A percentile compares a stretch with the other conserved stretches of the same genome.
Evolutionary conservation across 2,113 vertebrate genomes (phyloP).

Genomic region (Pterophyllum scalare): DNA sequence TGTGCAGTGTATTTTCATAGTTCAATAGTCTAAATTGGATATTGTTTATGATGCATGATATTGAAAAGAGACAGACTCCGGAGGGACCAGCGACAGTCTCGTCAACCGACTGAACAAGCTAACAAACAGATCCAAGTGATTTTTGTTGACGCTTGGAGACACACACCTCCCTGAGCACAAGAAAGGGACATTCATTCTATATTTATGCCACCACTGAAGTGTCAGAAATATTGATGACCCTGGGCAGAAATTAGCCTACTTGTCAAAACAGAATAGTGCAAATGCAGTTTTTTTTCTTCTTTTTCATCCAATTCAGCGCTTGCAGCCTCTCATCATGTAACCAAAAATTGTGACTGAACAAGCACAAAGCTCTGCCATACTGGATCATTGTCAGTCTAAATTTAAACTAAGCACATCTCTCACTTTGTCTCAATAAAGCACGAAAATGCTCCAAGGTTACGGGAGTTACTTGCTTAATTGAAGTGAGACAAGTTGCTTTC

Average conservation of each 20-base stretch:
- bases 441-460: constrained; percentile 60
- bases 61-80: constrained; percentile 66
- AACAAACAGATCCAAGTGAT: constrained; percentile 68
- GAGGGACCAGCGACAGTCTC: constrained; percentile 54
- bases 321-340: constrained; percentile 52
- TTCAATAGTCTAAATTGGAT: constrained; percentile 72
- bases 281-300: constrained; percentile 44
- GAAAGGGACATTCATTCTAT: constrained; percentile 67
- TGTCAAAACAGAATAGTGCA: constrained; percentile 69
- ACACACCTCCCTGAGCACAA: constrained; percentile 70
- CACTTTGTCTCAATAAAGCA: constrained; percentile 47
- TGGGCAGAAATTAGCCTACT: constrained; percentile 70
- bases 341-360: constrained; percentile 56
- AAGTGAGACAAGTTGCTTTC: constrained; percentile 55
- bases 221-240: constrained; percentile 80
- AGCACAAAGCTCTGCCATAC: constrained; percentile 52
- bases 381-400: constrained; percentile 65
- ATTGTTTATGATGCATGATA: constrained; percentile 77
- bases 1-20: constrained; percentile 62
- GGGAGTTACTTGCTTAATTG: constrained; percentile 60
- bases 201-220: constrained; percentile 70
- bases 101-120: constrained; percentile 65
- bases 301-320: constrained; percentile 32
- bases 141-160: constrained; percentile 67
- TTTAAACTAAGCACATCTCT: constrained; percentile 69